A percentile compares a stretch with the other conserved stretches of the same genome.
phyloP scores from a whole-genome alignment of 2,797 vertebrate genomes.

The Ctenochaetus hawaiiensis region DNA sequence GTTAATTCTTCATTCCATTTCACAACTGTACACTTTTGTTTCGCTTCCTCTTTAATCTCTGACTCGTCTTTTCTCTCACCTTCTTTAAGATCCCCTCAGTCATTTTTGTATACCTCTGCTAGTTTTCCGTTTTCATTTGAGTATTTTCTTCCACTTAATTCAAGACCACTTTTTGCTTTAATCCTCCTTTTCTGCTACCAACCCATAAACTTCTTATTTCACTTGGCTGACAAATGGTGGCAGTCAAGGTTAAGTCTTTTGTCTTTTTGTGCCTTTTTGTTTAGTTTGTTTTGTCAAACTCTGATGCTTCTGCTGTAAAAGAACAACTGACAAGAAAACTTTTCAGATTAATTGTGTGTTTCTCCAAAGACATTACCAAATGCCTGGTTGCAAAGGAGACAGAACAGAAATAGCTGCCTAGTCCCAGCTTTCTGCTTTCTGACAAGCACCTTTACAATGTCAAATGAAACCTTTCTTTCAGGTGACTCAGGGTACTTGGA shows the following conservation, averaged over 20 bases:
- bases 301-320: neutral
- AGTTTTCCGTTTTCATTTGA: neutral
- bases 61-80: neutral
- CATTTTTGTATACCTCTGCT: neutral
- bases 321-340: neutral
- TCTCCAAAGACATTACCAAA: neutral
- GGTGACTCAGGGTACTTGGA: constrained; percentile 32
- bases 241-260: neutral
- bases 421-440: neutral
- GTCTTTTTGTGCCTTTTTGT: neutral
- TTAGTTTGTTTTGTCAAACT: neutral
- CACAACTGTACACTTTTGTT: neutral
- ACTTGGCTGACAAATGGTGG: neutral
- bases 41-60: neutral
- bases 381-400: constrained; percentile 5
- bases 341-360: neutral
- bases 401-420: constrained; percentile 7
- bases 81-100: neutral
- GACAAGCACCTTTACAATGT: constrained; percentile 19
- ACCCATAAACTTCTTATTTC: neutral
- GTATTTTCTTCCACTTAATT: neutral
- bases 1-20: neutral
- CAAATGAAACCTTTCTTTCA: constrained; percentile 22
- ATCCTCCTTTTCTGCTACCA: neutral
- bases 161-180: neutral